These are phyloP conservation scores for Carpatolechia fugitivella DNA, from an alignment of 2,888 invertebrate species.

Conservation along the genomic window DNA sequence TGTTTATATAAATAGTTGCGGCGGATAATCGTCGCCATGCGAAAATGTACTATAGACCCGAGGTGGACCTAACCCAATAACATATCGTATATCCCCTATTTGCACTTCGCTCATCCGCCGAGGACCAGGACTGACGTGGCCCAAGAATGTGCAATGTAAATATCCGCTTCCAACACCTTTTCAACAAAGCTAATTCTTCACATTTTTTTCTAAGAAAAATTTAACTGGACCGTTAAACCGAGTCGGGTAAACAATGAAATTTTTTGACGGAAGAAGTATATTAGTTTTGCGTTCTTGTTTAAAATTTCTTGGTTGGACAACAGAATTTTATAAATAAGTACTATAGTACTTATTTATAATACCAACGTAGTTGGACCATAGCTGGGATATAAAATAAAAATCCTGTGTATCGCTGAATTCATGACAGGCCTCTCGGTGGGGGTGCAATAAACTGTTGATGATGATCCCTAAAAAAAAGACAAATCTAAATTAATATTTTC, in stretches of 20 bases:
- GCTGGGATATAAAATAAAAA: too few relatives aligned
- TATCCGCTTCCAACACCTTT: conserved; percentile 32
- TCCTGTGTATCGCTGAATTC: too few relatives aligned
- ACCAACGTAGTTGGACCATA: too few relatives aligned
- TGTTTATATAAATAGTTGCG: too few relatives aligned
- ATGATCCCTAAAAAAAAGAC: too few relatives aligned
- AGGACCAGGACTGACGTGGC: conserved; percentile 32
- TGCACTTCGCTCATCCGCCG: background rate
- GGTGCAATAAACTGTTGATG: too few relatives aligned
- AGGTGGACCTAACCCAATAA: background rate
- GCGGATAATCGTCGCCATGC: too few relatives aligned
- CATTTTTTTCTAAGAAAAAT: conserved; percentile 1
- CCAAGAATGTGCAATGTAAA: conserved; percentile 41
- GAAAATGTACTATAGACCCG: background rate
- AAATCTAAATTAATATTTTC: too few relatives aligned
- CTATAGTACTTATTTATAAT: too few relatives aligned
- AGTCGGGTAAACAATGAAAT: background rate
- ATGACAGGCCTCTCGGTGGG: too few relatives aligned
- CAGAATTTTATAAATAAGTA: too few relatives aligned
- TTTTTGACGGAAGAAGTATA: background rate
- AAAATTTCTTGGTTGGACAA: background rate
- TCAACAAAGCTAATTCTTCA: conserved; percentile 1
- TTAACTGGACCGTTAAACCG: background rate
- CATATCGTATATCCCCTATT: background rate
- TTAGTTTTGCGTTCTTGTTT: background rate